Conservation (phyloP, 2,888 invertebrate genomes). For the Anoncus sp. region DNA sequence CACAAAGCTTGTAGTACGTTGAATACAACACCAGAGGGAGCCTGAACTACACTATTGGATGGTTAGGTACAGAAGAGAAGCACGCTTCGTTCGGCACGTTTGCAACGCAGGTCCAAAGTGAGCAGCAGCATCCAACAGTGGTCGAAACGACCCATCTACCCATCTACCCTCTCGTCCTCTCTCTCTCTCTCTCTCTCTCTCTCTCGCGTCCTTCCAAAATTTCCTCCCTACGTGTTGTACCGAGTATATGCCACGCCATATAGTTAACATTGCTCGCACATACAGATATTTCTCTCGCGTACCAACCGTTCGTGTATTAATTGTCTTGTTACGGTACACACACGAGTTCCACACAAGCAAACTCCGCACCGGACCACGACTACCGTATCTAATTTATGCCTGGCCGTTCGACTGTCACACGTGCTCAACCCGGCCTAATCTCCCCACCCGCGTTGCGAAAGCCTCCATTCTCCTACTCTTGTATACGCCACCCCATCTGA, state of each 20-base stretch:
- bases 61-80: slow-evolving; percentile 38
- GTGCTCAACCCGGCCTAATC: slow-evolving; percentile 62
- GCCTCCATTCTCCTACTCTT: background rate
- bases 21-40: slow-evolving; percentile 38
- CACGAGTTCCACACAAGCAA: slow-evolving; percentile 68
- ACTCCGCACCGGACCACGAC: slow-evolving; percentile 34
- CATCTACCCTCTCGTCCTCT: slow-evolving; percentile 11
- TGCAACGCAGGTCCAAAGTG: slow-evolving; percentile 17
- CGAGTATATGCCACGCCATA: slow-evolving; percentile 25
- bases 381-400: slow-evolving; percentile 63
- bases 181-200: slow-evolving; percentile 9
- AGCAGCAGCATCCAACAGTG: slow-evolving; percentile 30
- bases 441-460: slow-evolving; percentile 60
- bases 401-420: slow-evolving; percentile 66
- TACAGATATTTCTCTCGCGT: slow-evolving; percentile 52
- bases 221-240: slow-evolving; percentile 25
- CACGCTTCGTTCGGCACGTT: slow-evolving; percentile 39
- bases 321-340: slow-evolving; percentile 80
- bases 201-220: slow-evolving; percentile 15
- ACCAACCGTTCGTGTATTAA: slow-evolving; percentile 76
- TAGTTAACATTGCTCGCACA: slow-evolving; percentile 33
- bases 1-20: slow-evolving; percentile 24
- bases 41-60: slow-evolving; percentile 18
- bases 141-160: slow-evolving; percentile 18
- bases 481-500: background rate